Conservation (phyloP, 2,888 invertebrate species). For the Dicyrtoma fusca region DNA sequence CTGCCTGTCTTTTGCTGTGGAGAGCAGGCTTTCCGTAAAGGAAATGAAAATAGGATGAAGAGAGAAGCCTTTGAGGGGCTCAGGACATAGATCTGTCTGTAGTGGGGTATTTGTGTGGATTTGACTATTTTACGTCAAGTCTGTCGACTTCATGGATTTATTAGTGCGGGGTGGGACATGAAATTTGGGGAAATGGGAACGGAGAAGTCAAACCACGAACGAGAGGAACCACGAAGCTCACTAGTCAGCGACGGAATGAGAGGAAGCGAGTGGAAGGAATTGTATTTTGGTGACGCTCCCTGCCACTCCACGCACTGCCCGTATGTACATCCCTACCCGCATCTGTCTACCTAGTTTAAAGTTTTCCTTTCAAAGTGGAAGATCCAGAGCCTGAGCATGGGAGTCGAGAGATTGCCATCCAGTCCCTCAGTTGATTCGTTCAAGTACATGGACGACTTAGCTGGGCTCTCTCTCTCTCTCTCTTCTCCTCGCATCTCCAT, state of each 20-base stretch:
- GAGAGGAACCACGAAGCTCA: no score
- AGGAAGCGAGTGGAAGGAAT: no score
- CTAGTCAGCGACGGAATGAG: no score
- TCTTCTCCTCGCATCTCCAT: no score
- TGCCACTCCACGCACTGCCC: background rate
- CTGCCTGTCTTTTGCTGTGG: background rate
- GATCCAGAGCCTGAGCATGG: no score
- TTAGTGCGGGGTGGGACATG: background rate
- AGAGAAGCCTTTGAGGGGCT: slow-evolving; percentile 3
- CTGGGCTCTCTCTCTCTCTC: background rate
- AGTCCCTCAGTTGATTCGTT: no score
- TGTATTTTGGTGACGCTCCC: no score
- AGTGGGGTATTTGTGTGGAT: no score
- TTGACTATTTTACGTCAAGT: slow-evolving; percentile 14
- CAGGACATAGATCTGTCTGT: background rate
- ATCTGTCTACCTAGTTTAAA: no score
- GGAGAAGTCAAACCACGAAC: background rate
- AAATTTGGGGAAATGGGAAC: background rate
- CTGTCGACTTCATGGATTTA: slow-evolving; percentile 11
- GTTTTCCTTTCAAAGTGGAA: no score
- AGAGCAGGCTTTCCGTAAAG: background rate
- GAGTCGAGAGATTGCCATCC: no score
- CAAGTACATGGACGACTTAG: background rate
- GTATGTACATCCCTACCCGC: background rate
- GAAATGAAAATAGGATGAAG: background rate